phyloP scores from a whole-genome alignment of 2,888 invertebrate genomes.

The Thyatira batis region DNA sequence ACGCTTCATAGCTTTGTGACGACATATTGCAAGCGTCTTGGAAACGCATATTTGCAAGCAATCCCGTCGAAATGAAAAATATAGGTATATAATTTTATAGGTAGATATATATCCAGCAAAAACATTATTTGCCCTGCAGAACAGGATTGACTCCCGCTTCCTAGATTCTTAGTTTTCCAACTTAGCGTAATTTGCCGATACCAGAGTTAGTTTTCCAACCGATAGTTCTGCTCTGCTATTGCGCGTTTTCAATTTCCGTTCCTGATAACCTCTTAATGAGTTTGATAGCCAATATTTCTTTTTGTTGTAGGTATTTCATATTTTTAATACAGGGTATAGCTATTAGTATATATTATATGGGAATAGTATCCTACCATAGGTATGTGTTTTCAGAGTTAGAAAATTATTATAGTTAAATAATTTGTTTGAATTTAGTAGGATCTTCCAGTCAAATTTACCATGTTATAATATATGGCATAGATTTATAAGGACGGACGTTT shows the following conservation, averaged over 20 bases:
- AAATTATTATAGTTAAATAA: too few relatives aligned
- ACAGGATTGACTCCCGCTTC: not conserved
- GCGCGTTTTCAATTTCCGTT: not conserved
- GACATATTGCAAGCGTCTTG: not conserved
- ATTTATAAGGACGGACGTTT: slow-evolving; percentile 24
- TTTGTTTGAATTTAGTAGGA: too few relatives aligned
- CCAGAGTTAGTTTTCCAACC: not conserved
- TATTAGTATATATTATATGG: too few relatives aligned
- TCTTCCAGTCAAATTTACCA: not conserved
- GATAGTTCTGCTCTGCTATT: not conserved
- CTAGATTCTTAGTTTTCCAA: not conserved
- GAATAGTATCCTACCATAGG: too few relatives aligned
- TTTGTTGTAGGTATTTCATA: not conserved
- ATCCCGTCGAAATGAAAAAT: not conserved
- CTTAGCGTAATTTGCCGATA: not conserved
- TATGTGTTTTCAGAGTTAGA: too few relatives aligned
- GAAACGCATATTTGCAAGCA: not conserved
- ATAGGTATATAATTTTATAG: not conserved
- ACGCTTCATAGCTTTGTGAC: not conserved
- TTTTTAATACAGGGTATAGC: too few relatives aligned
- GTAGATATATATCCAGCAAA: not conserved
- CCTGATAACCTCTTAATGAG: not conserved
- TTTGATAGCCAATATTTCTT: not conserved
- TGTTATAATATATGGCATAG: slow-evolving; percentile 16
- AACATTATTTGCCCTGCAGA: not conserved